phyloP scores from a whole-genome alignment of 2,797 vertebrate species.

The Acomys russatus region DNA sequence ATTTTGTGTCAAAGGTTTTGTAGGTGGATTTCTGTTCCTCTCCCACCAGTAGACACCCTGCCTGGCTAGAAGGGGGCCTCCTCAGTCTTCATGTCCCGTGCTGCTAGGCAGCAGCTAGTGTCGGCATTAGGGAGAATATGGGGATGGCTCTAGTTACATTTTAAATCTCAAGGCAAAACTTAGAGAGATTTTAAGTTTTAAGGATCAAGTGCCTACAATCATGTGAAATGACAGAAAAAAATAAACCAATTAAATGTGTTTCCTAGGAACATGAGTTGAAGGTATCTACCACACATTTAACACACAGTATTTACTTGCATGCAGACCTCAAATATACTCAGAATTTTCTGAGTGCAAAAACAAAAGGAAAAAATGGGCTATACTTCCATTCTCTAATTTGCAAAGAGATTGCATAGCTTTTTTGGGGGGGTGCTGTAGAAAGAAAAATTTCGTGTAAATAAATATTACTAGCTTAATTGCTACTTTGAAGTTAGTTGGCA shows the following conservation, averaged over 20 bases:
- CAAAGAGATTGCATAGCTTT: neutral
- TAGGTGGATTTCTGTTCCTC: no score
- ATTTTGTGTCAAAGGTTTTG: no score
- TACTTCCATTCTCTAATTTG: neutral
- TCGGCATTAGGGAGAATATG: no score
- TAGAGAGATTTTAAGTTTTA: neutral
- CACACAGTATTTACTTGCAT: neutral
- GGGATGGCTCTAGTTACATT: neutral
- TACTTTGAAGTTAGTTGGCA: neutral
- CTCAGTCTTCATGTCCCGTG: no score
- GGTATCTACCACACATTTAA: neutral
- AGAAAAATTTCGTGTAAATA: constrained; percentile 37
- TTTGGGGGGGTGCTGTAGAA: neutral
- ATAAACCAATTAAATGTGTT: neutral
- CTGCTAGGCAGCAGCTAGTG: no score
- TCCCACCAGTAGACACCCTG: no score
- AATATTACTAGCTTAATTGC: neutral
- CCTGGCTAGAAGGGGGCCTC: no score
- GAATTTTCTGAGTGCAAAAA: constrained; percentile 35
- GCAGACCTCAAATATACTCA: neutral
- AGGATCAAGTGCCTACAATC: neutral
- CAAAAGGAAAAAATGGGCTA: neutral
- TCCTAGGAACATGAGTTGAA: neutral
- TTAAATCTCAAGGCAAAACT: constrained; percentile 9
- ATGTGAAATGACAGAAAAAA: neutral